Conservation (phyloP, 2,888 invertebrate genomes). For the Entomobrya proxima region DNA sequence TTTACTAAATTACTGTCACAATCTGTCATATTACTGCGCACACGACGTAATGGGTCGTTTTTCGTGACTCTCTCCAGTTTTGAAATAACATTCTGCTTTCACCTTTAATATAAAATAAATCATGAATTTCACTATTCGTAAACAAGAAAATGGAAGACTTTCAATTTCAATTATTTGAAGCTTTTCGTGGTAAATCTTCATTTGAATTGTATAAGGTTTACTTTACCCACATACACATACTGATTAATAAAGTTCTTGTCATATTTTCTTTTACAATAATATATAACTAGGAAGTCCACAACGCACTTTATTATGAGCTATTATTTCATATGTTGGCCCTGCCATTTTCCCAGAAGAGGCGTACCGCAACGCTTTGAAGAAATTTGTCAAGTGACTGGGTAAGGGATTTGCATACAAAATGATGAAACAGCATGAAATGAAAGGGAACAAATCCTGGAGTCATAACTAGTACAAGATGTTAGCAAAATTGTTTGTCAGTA, state of each 20-base stretch:
- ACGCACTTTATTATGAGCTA: not conserved
- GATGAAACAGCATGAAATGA: slow-evolving; percentile 4
- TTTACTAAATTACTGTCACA: too few relatives aligned
- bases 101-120: too few relatives aligned
- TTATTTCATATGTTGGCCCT: too few relatives aligned
- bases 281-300: too few relatives aligned
- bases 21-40: too few relatives aligned
- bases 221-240: not conserved
- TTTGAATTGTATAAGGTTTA: not conserved
- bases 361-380: not conserved
- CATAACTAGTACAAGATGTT: not conserved
- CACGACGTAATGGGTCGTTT: too few relatives aligned
- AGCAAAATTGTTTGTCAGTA: not conserved
- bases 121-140: too few relatives aligned
- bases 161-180: not conserved
- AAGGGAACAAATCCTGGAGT: not conserved
- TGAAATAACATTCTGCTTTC: too few relatives aligned
- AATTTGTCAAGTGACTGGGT: slow-evolving; percentile 22
- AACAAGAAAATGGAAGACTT: too few relatives aligned
- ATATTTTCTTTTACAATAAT: not conserved
- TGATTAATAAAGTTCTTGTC: not conserved
- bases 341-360: slow-evolving; percentile 6
- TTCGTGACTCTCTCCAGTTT: too few relatives aligned
- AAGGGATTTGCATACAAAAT: slow-evolving; percentile 15
- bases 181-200: not conserved